Base-by-base conservation (phyloP, 2,113 vertebrate genomes). In the Tetrax tetrax region DNA sequence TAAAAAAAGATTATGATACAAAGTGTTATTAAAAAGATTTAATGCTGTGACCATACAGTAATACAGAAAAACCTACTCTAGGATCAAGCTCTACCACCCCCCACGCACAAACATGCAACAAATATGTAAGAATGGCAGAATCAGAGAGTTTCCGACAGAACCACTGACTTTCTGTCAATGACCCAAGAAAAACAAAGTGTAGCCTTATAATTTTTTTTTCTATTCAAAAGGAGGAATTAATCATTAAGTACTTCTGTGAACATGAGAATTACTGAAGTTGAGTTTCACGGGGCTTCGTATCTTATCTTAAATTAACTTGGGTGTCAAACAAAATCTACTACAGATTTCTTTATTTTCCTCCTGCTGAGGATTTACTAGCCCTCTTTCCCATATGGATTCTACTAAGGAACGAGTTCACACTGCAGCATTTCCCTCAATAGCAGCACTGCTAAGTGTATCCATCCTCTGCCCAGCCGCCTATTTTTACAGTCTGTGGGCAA, bases 381-480 rank as follows among this genome's bases (percentile, higher is more conserved):
- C 33, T 57, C 48, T 90, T 86, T 88, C 47, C 83, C 43, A 37
- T 18, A 48, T 23, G 48, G 69, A 71, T 82, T 84, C 47, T 74
- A 59, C 50, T 22, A 83, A 9, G 65, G 50, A 77, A 63, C 24
- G 29, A 92, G 56, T 45, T 91, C 57, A 48, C 53, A 68, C 61
- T 71, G 65, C 51, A 92, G 60, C 76, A 60, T 51, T 79, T 78
- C 69, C 51, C 83, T 82, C 91, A 76, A 59, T 4, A 83, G 43
- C 72, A 81, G 60, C 7, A 12, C 29, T 68, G 54, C 11, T 29
- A 66, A 93, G 41, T 2, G 21, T 50, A 57, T 61, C 41, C 6
- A 2, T 45, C 64, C 80, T 81, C 64, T n/a, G 68, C 1, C 1
- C 47, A 12, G 21, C 9, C 0, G 0, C 21, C 77, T 91, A 48